phyloP scores from a whole-genome alignment of 1,140 invertebrate species.

The Drosophila takahashii region DNA sequence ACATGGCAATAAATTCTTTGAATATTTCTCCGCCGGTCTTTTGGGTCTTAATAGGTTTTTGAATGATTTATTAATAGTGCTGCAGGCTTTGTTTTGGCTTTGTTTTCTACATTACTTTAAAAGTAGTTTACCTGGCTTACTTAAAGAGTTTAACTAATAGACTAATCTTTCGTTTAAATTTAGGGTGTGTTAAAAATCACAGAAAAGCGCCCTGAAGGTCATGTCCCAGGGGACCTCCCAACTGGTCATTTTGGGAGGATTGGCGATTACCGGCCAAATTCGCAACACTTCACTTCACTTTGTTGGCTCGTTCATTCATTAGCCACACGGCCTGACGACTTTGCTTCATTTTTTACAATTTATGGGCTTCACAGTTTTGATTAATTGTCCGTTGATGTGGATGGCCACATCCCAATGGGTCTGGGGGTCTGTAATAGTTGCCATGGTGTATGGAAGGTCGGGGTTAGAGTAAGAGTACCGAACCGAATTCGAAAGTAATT shows the following conservation, averaged over 20 bases:
- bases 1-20: neutral
- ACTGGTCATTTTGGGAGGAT: neutral
- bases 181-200: neutral
- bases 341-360: slow-evolving; percentile 71
- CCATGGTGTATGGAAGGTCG: slow-evolving; percentile 9
- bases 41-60: neutral
- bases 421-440: slow-evolving; percentile 13
- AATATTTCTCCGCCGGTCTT: neutral
- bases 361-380: slow-evolving; percentile 57
- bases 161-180: neutral
- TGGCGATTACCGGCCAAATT: slow-evolving; percentile 12
- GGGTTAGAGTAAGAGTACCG: slow-evolving; percentile 22
- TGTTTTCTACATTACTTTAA: too few species aligned
- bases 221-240: neutral
- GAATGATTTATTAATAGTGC: neutral
- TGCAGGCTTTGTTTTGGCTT: neutral
- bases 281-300: slow-evolving; percentile 39
- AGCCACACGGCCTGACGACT: slow-evolving; percentile 49
- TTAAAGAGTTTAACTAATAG: too few species aligned
- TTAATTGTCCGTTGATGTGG: slow-evolving; percentile 55
- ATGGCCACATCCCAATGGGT: slow-evolving; percentile 7
- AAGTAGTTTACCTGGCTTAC: too few species aligned
- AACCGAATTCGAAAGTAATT: slow-evolving; percentile 46
- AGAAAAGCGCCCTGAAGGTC: too few species aligned
- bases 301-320: slow-evolving; percentile 63